Evolutionary conservation across 2,113 vertebrate species (phyloP).

Genomic region (Tichodroma muraria): DNA sequence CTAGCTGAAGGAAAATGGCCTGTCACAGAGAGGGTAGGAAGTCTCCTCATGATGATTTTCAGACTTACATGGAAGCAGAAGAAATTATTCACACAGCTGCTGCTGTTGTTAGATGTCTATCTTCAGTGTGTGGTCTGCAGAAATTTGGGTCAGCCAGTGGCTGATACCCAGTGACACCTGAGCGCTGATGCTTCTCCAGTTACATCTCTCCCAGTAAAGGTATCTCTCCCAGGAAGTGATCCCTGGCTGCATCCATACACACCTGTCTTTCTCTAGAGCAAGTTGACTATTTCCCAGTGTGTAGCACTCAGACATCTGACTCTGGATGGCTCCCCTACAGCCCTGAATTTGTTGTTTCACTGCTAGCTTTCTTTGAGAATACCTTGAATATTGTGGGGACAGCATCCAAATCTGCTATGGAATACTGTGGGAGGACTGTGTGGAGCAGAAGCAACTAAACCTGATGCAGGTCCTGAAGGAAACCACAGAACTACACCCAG

Average conservation of each 20-base stretch:
- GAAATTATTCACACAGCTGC: neutral
- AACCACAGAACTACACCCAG: neutral
- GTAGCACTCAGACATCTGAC: neutral
- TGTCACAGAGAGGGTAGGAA: neutral
- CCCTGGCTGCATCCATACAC: neutral
- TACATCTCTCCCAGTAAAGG: neutral
- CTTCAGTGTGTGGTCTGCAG: neutral
- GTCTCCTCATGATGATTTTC: neutral
- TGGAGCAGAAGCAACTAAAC: neutral
- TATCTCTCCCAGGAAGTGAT: neutral
- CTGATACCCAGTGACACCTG: neutral
- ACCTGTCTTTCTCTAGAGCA: neutral
- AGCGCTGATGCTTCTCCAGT: neutral
- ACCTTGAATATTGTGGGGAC: neutral
- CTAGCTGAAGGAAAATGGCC: neutral
- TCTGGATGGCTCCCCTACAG: neutral
- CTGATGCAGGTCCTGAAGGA: neutral
- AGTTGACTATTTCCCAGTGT: neutral
- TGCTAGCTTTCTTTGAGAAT: neutral
- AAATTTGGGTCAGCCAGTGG: neutral
- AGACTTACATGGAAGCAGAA: neutral
- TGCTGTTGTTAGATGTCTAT: neutral
- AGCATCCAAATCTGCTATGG: accelerated
- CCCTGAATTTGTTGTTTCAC: neutral
- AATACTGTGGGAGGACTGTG: neutral